These are phyloP conservation scores for Varanus salvator DNA, from an alignment of 2,113 vertebrate genomes.

Conservation along the genomic window DNA sequence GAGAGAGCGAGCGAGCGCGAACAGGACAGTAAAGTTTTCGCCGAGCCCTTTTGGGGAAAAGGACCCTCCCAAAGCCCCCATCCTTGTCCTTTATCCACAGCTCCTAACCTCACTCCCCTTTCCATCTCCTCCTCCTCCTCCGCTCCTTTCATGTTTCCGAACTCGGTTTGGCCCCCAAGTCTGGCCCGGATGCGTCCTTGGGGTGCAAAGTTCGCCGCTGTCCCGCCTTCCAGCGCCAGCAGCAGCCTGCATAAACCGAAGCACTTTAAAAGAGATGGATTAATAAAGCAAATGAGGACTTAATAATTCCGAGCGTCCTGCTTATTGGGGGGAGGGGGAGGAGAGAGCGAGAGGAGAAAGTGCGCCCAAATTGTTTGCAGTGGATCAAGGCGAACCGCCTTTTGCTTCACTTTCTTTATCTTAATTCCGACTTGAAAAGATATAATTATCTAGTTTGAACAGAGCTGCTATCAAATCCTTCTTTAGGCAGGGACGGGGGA, in stretches of 20 bases:
- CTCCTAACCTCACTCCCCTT: neutral
- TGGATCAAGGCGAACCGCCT: slow-evolving; percentile 99
- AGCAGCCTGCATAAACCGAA: slow-evolving; percentile 72
- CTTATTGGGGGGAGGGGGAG: slow-evolving; percentile 78
- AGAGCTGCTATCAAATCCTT: slow-evolving; percentile 99
- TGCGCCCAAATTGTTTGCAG: slow-evolving; percentile 99
- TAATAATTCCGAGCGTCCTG: slow-evolving; percentile 90
- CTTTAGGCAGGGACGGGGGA: slow-evolving; percentile 95
- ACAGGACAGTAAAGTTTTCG: neutral
- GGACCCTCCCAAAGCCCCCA: neutral
- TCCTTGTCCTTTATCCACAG: neutral
- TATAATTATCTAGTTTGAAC: slow-evolving; percentile 99
- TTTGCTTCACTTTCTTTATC: slow-evolving; percentile 99
- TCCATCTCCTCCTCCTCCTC: neutral
- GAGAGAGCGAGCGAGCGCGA: too few species aligned
- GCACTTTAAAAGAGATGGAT: slow-evolving; percentile 87
- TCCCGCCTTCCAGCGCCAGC: neutral
- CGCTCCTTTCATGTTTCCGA: neutral
- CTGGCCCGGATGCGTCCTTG: neutral
- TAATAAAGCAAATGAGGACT: slow-evolving; percentile 87
- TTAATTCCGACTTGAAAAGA: slow-evolving; percentile 99
- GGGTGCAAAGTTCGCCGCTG: neutral
- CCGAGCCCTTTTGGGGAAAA: neutral
- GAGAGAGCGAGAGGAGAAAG: slow-evolving; percentile 55
- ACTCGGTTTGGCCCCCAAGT: too few species aligned